Conservation (phyloP, 2,888 invertebrate species). For the Capitulum mitella region DNA sequence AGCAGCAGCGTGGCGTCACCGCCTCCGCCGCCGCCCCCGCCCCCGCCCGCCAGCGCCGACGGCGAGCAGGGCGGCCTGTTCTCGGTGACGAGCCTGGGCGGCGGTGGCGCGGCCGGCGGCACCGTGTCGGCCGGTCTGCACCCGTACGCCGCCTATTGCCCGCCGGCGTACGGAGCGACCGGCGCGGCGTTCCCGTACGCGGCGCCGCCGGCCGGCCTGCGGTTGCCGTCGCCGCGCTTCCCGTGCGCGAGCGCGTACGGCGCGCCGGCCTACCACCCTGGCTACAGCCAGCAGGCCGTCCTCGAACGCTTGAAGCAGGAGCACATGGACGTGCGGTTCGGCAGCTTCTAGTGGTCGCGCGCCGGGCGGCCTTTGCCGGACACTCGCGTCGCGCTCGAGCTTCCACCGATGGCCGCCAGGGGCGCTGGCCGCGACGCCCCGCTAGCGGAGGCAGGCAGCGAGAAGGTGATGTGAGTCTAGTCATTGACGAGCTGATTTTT, state of each 20-base stretch:
- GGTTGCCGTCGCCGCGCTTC: conserved; percentile 63
- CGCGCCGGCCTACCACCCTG: conserved; percentile 42
- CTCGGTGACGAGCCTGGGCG: conserved; percentile 28
- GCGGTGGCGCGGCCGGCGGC: conserved; percentile 31
- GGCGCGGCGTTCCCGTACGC: conserved; percentile 38
- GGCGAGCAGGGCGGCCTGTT: conserved; percentile 24
- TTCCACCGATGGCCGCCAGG: neutral
- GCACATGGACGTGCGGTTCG: conserved; percentile 35
- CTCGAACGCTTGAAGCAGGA: conserved; percentile 36
- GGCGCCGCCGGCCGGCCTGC: conserved; percentile 46
- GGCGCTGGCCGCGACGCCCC: neutral
- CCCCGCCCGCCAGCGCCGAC: conserved; percentile 24
- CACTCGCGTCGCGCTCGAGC: neutral
- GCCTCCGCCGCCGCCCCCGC: conserved; percentile 39
- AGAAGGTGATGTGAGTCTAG: neutral
- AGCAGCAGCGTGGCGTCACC: conserved; percentile 40
- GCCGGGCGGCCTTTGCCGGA: neutral
- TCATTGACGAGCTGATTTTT: neutral
- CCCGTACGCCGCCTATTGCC: conserved; percentile 37
- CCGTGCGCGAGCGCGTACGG: conserved; percentile 51
- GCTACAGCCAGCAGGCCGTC: conserved; percentile 36
- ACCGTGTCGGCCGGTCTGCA: conserved; percentile 35
- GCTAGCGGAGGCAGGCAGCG: neutral
- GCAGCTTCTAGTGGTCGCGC: conserved; percentile 4
- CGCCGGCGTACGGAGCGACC: conserved; percentile 40